Evolutionary conservation across 2,113 vertebrate genomes (phyloP), one percentile per base, ranked within the genome.

Genomic region (Engystomops pustulosus): DNA sequence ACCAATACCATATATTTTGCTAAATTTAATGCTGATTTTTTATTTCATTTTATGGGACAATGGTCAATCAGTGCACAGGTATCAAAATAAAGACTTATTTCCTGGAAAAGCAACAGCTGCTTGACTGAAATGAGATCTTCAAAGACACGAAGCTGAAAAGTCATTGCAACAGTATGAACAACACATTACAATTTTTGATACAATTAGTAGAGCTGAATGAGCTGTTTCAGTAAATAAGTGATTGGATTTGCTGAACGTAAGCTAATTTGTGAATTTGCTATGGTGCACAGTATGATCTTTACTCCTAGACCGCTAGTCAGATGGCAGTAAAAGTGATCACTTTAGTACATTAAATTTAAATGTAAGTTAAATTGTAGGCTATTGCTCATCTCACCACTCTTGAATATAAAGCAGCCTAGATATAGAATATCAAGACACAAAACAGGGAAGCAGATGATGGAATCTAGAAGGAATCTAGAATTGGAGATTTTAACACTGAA

Each of bases 191-290:
- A 55, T 36, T 55, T 36, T 77, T 72, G 44, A 72, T 53, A 51
- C 14, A 77, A 77, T 58, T 77, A 58, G 30, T 55, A 32, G 18
- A 77, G 69, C 55, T 76, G 72, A 76, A 38, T 58, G 74, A 58
- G 74, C 51, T 77, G 68, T 38, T 38, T 77, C 74, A 55, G 49
- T 23, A 58, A 77, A 77, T 77, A 77, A 77, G 49, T 77, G 49
- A 38, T 77, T 14, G 47, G 25, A 77, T 55, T 77, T 38, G 20
- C 49, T 58, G 10, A 77, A 55, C 20, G 30, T 55, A 55, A 38
- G 49, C 49, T 58, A 55, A 55, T 55, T 77, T 55, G 27, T 58
- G 44, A 76, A 53, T 53, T 58, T 77, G 32, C 34, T 32, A n/a
- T 76, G 47, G 49, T 34, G 47, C 74, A 38, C 30, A 77, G 32